These are phyloP conservation scores for Laticauda laticaudata DNA, from an alignment of 2,113 vertebrate species.

Conservation along the genomic window DNA sequence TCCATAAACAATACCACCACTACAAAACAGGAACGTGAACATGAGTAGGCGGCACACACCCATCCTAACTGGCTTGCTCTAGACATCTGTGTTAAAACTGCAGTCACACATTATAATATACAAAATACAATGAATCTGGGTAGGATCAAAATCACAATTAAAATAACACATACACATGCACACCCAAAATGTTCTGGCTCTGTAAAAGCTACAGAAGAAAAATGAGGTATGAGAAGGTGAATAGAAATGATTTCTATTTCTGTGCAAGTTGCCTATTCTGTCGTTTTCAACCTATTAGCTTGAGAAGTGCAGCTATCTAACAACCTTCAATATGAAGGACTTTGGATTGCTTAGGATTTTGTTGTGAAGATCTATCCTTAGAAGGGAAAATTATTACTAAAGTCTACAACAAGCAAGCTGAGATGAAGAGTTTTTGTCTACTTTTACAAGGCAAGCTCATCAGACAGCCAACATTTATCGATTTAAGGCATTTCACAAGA, in stretches of 20 bases:
- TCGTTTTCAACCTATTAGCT: conserved; percentile 52
- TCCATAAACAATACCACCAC: conserved; percentile 34
- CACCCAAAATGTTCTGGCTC: conserved; percentile 40
- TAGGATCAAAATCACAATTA: conserved; percentile 32
- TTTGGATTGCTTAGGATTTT: conserved; percentile 30
- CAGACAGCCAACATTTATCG: not conserved
- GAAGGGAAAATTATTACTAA: not conserved
- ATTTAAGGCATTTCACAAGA: conserved; percentile 17
- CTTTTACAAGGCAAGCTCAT: conserved; percentile 11
- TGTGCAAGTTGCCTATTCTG: conserved; percentile 53
- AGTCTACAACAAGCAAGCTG: conserved; percentile 29
- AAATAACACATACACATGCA: conserved; percentile 32
- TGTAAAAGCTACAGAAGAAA: conserved; percentile 43
- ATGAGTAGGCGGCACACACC: not conserved
- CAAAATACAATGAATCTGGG: conserved; percentile 21
- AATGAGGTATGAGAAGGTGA: conserved; percentile 57
- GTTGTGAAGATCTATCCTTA: conserved; percentile 34
- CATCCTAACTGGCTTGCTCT: not conserved
- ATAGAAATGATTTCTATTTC: conserved; percentile 43
- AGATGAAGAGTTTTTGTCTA: not conserved
- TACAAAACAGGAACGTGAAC: conserved; percentile 19
- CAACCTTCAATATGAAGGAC: conserved; percentile 75
- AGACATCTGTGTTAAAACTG: conserved; percentile 13
- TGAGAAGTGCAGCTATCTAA: conserved; percentile 43
- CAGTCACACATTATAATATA: conserved; percentile 37